A percentile compares a stretch with the other conserved stretches of the same genome.
phyloP scores from a whole-genome alignment of 2,797 vertebrate species.

The Mastacembelus armatus region DNA sequence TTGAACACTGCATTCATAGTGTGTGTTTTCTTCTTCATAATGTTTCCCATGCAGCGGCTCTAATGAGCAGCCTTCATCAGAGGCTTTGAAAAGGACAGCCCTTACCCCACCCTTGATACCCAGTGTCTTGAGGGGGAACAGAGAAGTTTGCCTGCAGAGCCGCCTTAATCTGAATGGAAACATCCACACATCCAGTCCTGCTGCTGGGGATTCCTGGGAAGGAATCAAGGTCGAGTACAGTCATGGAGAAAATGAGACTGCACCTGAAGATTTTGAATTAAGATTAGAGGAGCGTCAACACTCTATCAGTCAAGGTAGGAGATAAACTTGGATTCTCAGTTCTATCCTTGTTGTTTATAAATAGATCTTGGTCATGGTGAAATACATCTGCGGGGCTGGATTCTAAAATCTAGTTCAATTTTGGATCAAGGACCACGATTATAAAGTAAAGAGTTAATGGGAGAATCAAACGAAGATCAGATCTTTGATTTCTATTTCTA shows the following conservation, averaged over 20 bases:
- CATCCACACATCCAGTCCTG: conserved; percentile 43
- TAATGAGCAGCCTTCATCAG: conserved; percentile 74
- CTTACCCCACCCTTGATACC: conserved; percentile 42
- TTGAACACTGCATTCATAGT: conserved; percentile 22
- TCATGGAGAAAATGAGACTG: conserved; percentile 18
- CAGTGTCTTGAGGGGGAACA: conserved; percentile 44
- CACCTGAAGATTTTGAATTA: conserved; percentile 11
- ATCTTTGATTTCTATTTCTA: neutral
- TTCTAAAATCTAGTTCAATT: neutral
- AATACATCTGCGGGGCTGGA: neutral
- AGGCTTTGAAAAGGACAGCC: conserved; percentile 68
- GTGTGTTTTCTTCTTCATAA: conserved; percentile 42
- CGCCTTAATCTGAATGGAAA: conserved; percentile 75
- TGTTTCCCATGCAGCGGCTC: conserved; percentile 58
- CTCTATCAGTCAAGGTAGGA: conserved; percentile 68
- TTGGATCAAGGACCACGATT: neutral
- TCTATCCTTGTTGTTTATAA: neutral
- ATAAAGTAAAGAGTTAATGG: neutral
- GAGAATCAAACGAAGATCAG: too few species aligned
- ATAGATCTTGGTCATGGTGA: neutral
- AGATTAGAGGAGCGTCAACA: conserved; percentile 42
- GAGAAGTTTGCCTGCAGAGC: conserved; percentile 30
- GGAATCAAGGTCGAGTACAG: conserved; percentile 13
- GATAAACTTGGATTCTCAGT: neutral
- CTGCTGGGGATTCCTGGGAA: conserved; percentile 28